Base-by-base conservation (phyloP, 2,888 invertebrate species). In the Drosophila antonietae region DNA sequence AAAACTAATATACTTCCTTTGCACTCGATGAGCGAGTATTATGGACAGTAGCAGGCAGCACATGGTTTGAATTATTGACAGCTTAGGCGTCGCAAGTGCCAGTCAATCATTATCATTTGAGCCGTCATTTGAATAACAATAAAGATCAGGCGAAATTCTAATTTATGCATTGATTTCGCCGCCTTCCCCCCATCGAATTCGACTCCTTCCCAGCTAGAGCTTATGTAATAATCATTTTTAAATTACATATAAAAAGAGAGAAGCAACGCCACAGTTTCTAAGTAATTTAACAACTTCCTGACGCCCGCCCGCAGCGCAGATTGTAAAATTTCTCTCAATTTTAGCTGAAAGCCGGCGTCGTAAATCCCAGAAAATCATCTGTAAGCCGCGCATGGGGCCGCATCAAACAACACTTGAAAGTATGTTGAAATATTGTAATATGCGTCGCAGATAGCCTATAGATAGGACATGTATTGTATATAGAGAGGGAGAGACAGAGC, bases 91-190 rank as follows among this genome's bases (percentile, higher is more conserved):
- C 60, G 53, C 57, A 72, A 67, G 75, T 53, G 71, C 51, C 83
- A 67, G 64, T 89, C 86, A 89, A 83, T 86, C 90, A 90, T 79
- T 86, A 89, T 88, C 83, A 71, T 73, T 76, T 59, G 66, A 65
- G 68, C 52, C 60, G 56, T 72, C 83, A 91, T 91, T 91, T 91
- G 88, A 91, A 91, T 91, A 91, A 91, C 88, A 91, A 91, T 90
- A 88, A 87, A 84, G 83, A 83, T 89, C 83, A 76, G 83, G 46
- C 73, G 64, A 61, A 55, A 52, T 56, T 81, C 66, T 84, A 89
- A 90, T 88, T 85, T 90, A 88, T 89, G 89, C 88, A 83, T 90
- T 88, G 90, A 83, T 88, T 89, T 76, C 18, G 15, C 2, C 20
- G 15, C 23, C 23, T 4, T 18, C 5, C n/a, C 7, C 15, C 15